Evolutionary conservation across 2,113 vertebrate genomes (phyloP), one percentile per base, ranked within the genome.

Genomic region (Macroglossus sobrinus): DNA sequence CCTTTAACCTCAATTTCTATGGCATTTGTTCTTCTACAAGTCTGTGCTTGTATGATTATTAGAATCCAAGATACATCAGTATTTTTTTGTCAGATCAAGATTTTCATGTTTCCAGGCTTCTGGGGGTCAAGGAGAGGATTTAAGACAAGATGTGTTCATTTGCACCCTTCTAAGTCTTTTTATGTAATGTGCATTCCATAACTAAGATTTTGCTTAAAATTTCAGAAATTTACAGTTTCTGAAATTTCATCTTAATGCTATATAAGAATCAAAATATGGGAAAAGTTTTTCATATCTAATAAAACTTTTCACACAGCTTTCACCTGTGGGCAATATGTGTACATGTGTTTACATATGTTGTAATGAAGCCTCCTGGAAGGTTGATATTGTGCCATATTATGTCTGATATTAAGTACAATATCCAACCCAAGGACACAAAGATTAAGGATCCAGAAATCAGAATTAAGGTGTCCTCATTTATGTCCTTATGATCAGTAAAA

Each of bases 1-100:
- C 43, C 69, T 97, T 90, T 75, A 53, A 45, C 55, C 43, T 47
- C 71, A 84, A 68, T 11, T 30, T 78, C 64, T 0, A 0, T 59
- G 53, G n/a, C 43, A 63, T 91, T 93, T 93, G 33, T 92, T 93
- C 90, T 66, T 64, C 76, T 84, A 53, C 66, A 92, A 7, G 66
- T 84, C 76, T 79, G 19, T 84, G 47, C 16, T 63, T 69, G 21
- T 80, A 3, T 50, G 89, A 89, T 82, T 64, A 61, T 63, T 93
- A 38, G 45, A 89, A 89, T 24, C 61, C 21, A 82, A 35, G 87
- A 30, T 96, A 78, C 33, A 18, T 1, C 61, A 4, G 18, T 80
- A 69, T 47, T 53, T 91, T 45, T 96, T 74, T 85, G 57, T 94
- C 26, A 92, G 59, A 18, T 79, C 33, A 85, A 43, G 33, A 75